Conservation (phyloP, 2,888 invertebrate species). For the Plutella xylostella region DNA sequence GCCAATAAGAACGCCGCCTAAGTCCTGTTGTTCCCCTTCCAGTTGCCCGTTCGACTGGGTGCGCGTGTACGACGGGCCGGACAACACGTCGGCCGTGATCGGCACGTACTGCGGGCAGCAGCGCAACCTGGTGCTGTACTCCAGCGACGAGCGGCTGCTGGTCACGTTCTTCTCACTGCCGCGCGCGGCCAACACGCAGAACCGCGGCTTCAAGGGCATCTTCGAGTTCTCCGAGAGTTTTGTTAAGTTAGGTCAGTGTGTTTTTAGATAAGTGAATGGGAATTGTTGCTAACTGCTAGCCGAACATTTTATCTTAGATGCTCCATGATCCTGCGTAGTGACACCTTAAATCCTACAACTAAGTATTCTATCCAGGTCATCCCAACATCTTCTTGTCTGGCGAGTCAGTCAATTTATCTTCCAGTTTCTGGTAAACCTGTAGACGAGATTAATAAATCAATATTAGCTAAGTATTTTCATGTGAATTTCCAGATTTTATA, state of each 20-base stretch:
- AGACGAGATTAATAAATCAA: neutral
- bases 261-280: neutral
- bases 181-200: slow-evolving; percentile 93
- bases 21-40: slow-evolving; percentile 26
- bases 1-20: too few species aligned
- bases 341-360: too few species aligned
- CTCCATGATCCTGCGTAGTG: too few species aligned
- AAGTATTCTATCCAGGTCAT: neutral
- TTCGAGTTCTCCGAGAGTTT: slow-evolving; percentile 99
- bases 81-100: slow-evolving; percentile 89
- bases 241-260: slow-evolving; percentile 91
- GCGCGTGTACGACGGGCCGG: slow-evolving; percentile 95
- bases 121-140: slow-evolving; percentile 94
- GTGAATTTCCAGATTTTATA: slow-evolving; percentile 80
- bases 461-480: neutral
- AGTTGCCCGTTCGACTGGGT: slow-evolving; percentile 99
- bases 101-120: slow-evolving; percentile 98
- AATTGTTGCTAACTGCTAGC: too few species aligned
- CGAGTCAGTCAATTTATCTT: neutral
- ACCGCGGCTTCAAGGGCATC: slow-evolving; percentile 98
- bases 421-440: neutral
- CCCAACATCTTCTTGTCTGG: neutral
- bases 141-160: slow-evolving; percentile 90
- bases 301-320: too few species aligned
- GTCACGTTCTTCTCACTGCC: slow-evolving; percentile 93